A percentile compares a stretch with the other conserved stretches of the same genome.
These are phyloP conservation scores for Coreoperca whiteheadi DNA, from an alignment of 2,113 vertebrate species.

Conservation along the genomic window DNA sequence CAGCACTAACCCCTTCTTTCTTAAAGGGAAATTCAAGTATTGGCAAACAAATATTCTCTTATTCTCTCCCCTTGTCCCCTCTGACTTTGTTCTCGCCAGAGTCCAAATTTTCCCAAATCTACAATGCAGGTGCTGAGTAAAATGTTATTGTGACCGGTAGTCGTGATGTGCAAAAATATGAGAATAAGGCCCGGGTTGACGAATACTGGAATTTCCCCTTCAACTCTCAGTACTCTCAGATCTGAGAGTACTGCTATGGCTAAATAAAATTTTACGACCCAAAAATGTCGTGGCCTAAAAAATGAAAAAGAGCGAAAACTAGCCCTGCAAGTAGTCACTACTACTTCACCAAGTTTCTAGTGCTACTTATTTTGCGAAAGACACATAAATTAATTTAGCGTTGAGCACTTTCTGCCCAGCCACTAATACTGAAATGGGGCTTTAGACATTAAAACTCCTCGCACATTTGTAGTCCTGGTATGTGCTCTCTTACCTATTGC, in stretches of 20 bases:
- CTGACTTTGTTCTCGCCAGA: not conserved
- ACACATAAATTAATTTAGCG: not conserved
- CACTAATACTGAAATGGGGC: not conserved
- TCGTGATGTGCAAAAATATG: not conserved
- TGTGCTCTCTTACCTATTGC: not conserved
- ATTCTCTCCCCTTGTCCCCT: not conserved
- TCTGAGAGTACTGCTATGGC: slow-evolving; percentile 17
- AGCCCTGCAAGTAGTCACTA: not conserved
- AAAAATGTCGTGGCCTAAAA: slow-evolving; percentile 20
- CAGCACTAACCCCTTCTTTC: slow-evolving; percentile 4
- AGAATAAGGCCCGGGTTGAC: not conserved
- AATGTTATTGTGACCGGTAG: not conserved
- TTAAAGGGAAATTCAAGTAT: slow-evolving; percentile 20
- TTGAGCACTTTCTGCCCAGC: not conserved
- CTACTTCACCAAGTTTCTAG: not conserved
- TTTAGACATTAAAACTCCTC: not conserved
- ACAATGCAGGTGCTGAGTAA: slow-evolving; percentile 2
- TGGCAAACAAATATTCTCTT: slow-evolving; percentile 9
- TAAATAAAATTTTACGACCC: not conserved
- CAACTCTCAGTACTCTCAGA: not conserved
- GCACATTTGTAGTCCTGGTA: not conserved
- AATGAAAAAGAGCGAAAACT: not conserved
- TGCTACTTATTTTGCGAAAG: not conserved
- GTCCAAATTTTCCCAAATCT: not conserved
- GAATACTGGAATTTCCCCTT: slow-evolving; percentile 22